A percentile compares a stretch with the other conserved stretches of the same genome.
Conservation (phyloP, 1,140 invertebrate species). For the Andricus grossulariae region DNA sequence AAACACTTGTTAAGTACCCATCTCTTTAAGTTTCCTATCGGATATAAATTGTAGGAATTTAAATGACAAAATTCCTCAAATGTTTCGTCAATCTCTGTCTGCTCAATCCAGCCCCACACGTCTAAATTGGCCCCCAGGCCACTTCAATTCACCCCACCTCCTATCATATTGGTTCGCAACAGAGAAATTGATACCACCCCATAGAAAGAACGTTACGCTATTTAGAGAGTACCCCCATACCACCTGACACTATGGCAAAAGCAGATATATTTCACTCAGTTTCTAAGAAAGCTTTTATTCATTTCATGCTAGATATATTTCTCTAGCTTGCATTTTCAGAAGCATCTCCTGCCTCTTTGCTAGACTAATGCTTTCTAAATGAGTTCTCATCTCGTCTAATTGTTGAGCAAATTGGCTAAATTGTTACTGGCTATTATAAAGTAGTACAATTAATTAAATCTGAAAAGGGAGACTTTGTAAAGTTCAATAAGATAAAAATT, state of each 20-base stretch:
- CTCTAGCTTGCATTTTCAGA: not conserved
- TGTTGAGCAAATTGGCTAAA: slow-evolving; percentile 20
- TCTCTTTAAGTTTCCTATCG: no score
- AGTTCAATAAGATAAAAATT: not conserved
- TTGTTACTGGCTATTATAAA: slow-evolving; percentile 11
- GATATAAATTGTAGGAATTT: not conserved
- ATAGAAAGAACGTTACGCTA: slow-evolving; percentile 8
- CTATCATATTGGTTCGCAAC: not conserved
- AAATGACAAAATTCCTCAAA: not conserved
- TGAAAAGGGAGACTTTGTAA: not conserved
- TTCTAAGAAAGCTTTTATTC: slow-evolving; percentile 27
- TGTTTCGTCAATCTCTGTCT: not conserved
- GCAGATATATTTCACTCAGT: not conserved
- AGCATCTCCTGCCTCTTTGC: slow-evolving; percentile 23
- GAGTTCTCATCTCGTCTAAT: slow-evolving; percentile 12
- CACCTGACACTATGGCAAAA: not conserved
- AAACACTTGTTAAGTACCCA: no score
- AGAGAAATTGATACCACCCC: not conserved
- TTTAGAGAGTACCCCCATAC: slow-evolving; percentile 10
- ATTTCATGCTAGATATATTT: slow-evolving; percentile 18
- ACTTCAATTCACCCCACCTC: slow-evolving; percentile 9
- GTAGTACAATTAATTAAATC: not conserved
- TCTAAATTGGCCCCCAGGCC: not conserved
- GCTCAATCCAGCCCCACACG: not conserved
- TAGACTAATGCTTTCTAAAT: slow-evolving; percentile 17